Evolutionary conservation across 64 coral and sea anemone genomes (phyloP), one percentile per base, ranked within the genome.

Genomic region (Stichodactyla helianthus): DNA sequence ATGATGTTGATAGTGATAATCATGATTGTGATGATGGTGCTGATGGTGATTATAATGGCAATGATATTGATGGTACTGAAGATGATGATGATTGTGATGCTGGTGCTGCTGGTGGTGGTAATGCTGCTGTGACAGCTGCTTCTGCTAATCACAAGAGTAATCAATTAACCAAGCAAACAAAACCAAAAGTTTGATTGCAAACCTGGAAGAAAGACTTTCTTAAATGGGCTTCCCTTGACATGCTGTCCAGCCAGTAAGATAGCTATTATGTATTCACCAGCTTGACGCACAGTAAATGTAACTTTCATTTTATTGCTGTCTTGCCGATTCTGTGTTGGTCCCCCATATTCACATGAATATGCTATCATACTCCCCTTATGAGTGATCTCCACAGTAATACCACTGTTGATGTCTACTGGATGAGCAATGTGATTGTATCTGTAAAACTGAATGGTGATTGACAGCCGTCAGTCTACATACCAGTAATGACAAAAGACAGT

Each of bases 151-250:
- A 44, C 4, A 44, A 44, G 35, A 44, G 35, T 44, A 44, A 44
- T 44, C 35, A 44, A 44, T 44, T 44, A 44, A 44, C 0, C 35
- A 44, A 44, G 35, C 35, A 44, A 44, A 44, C 35, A 44, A 44
- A 44, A 44, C 35, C 35, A 44, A 44, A 44, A 60, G 18, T 18
- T 60, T 17, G 2, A 15, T 17, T 64, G 74, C 28, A 71, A 53
- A 99, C 97, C 97, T 90, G 97, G 97, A 52, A 91, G 26, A 86
- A 99, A 99, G 12, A 83, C 84, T 79, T 90, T 99, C 17, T 18
- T 83, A 74, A 99, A 99, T 31, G 97, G 97, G n/a, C 97, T 99
- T 16, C 82, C 90, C 12, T 9, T 77, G 77, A 99, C 89, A 55
- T 88, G 87, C 22, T 85, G 79, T 11, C 93, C 93, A 17, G 19